Evolutionary conservation across 2,888 invertebrate genomes (phyloP), one percentile per base, ranked within the genome.

Genomic region (Noctua comes): DNA sequence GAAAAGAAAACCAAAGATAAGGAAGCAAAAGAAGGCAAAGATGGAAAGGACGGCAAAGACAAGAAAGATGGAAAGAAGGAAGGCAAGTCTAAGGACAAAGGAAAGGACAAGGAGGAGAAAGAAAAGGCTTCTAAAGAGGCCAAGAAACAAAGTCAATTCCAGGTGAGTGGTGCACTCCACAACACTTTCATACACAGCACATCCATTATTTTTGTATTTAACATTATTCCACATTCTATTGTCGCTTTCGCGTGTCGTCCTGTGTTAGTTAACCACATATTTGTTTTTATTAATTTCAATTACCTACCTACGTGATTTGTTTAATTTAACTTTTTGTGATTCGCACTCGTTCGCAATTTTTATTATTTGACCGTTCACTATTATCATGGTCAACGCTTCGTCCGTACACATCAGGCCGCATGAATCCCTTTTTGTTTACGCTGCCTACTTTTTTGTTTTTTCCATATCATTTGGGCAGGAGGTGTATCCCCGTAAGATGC

Each of bases 401-500:
- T 93, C 90, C 93, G 85, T 91, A 91, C 90, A 91, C 93, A 93
- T 92, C 92, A 92, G 93, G 94, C 92, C 91, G 96, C 96, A 97
- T 97, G 97, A 94, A 90, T 92, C 95, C 93, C 91, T 94, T 96
- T 97, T 95, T 97, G 96, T 96, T 97, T 96, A 96, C 94, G 96
- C 96, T 95, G 95, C 96, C 95, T 95, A 95, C 95, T 96, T 96
- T 87, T 97, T 96, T 96, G 95, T 96, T 96, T 97, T 95, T 96
- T 96, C 95, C 96, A 96, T 96, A 96, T 97, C 95, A 96, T 97
- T 97, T 96, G 97, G 97, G 97, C 97, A 98, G 97, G 98, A 98
- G 97, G 97, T 97, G 97, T 98, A 98, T 97, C 98, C 98, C 94
- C 98, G 98, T 97, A 98, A 98, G 98, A 98, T 98, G 98, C 98